A percentile compares a stretch with the other conserved stretches of the same genome.
Evolutionary conservation across 1,140 invertebrate genomes (phyloP).

Genomic region (Periplaneta americana): DNA sequence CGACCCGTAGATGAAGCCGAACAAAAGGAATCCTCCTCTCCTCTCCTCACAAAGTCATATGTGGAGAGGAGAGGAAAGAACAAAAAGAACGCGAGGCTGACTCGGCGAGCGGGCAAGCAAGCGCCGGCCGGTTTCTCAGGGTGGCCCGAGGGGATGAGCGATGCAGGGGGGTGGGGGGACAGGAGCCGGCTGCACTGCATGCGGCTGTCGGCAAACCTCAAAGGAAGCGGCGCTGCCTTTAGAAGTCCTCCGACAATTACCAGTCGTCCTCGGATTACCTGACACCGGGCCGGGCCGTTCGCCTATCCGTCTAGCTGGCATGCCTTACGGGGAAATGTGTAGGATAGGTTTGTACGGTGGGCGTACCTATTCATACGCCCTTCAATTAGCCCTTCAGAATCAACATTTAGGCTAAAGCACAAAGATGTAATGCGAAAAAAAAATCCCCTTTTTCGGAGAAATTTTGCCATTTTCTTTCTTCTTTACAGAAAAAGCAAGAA

Average conservation of each 20-base stretch:
- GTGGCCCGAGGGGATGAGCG: neutral
- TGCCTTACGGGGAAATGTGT: neutral
- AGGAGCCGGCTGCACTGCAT: slow-evolving; percentile 2
- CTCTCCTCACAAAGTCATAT: neutral
- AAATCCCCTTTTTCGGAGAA: too few relatives aligned
- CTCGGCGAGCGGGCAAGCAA: neutral
- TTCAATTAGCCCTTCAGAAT: neutral
- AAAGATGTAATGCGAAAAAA: too few relatives aligned
- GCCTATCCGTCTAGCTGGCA: neutral
- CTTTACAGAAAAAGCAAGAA: too few relatives aligned
- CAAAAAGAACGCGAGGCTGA: neutral
- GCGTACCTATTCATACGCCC: neutral
- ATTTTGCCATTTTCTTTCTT: too few relatives aligned
- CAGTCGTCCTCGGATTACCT: slow-evolving; percentile 15
- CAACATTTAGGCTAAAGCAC: too few relatives aligned
- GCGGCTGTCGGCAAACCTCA: slow-evolving; percentile 10
- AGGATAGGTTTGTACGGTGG: neutral
- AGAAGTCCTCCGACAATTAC: slow-evolving; percentile 12
- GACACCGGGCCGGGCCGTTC: neutral
- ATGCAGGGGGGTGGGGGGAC: neutral
- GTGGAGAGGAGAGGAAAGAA: neutral
- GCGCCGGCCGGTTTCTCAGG: neutral
- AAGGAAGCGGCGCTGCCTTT: slow-evolving; percentile 12
- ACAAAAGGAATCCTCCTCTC: neutral
- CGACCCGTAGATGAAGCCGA: neutral